Evolutionary conservation across 2,113 vertebrate species (phyloP).

Genomic region (Crotalus helleri): DNA sequence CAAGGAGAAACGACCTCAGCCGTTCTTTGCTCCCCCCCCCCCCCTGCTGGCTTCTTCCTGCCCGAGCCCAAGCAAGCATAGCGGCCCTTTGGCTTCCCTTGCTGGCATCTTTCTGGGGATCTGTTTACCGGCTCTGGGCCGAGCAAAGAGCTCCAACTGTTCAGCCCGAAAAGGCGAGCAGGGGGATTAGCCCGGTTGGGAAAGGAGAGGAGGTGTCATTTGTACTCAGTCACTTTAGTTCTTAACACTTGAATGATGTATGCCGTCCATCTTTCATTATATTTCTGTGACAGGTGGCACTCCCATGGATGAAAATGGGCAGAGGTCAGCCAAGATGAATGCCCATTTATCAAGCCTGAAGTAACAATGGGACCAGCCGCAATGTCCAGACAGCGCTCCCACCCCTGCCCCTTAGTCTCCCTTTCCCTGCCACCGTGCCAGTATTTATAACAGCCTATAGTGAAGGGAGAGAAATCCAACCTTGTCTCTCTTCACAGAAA

Average conservation of each 20-base stretch:
- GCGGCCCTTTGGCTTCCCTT: neutral
- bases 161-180: conserved; percentile 53
- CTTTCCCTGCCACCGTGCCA: neutral
- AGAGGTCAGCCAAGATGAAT: conserved; percentile 39
- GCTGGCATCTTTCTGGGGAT: neutral
- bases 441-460: neutral
- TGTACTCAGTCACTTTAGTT: conserved; percentile 70
- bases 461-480: neutral
- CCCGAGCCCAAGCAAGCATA: neutral
- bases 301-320: conserved; percentile 57
- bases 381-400: neutral
- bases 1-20: neutral
- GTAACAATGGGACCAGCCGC: neutral
- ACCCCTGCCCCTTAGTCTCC: neutral
- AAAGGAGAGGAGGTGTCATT: conserved; percentile 69
- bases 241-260: conserved; percentile 69
- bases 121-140: conserved; percentile 1
- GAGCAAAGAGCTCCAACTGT: conserved; percentile 40
- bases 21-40: neutral
- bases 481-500: neutral
- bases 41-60: neutral
- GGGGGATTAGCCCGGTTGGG: conserved; percentile 55
- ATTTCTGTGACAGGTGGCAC: conserved; percentile 59
- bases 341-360: conserved; percentile 16
- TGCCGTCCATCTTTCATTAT: conserved; percentile 61